These are phyloP conservation scores for Bombus breviceps DNA, from an alignment of 1,140 invertebrate species.

Conservation along the genomic window DNA sequence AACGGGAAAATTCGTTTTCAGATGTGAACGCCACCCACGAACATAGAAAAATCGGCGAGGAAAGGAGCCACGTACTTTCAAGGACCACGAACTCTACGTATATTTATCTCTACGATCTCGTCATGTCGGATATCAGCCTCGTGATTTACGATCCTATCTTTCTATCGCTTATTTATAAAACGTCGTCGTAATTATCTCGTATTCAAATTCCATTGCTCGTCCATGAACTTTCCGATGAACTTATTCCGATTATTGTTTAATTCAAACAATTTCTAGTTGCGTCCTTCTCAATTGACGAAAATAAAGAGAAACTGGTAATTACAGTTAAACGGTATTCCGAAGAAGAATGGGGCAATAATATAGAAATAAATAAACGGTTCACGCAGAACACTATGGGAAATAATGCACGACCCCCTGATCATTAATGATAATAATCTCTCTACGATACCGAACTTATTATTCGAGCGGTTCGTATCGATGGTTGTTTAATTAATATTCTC, in stretches of 20 bases:
- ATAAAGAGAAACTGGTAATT: neutral
- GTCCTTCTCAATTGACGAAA: neutral
- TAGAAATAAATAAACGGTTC: neutral
- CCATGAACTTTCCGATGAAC: too few relatives aligned
- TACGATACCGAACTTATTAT: constrained; percentile 26
- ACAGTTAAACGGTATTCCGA: neutral
- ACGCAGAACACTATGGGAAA: neutral
- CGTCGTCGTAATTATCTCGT: neutral
- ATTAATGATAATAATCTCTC: constrained; percentile 14
- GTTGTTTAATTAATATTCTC: constrained; percentile 23
- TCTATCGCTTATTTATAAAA: neutral
- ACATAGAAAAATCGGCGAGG: constrained; percentile 11
- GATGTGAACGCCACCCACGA: neutral
- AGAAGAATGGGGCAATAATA: too few relatives aligned
- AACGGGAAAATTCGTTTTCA: neutral
- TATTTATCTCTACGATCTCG: constrained; percentile 21
- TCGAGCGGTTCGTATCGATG: neutral
- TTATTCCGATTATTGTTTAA: neutral
- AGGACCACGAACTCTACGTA: constrained; percentile 32
- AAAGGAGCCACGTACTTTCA: constrained; percentile 16
- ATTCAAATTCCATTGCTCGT: neutral
- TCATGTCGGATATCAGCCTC: constrained; percentile 13
- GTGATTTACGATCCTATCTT: constrained; percentile 49
- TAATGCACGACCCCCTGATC: constrained; percentile 4
- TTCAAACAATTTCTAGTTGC: neutral